Base-by-base conservation (phyloP, 2,113 vertebrate species). In the Hypocryptadius cinnamomeus region DNA sequence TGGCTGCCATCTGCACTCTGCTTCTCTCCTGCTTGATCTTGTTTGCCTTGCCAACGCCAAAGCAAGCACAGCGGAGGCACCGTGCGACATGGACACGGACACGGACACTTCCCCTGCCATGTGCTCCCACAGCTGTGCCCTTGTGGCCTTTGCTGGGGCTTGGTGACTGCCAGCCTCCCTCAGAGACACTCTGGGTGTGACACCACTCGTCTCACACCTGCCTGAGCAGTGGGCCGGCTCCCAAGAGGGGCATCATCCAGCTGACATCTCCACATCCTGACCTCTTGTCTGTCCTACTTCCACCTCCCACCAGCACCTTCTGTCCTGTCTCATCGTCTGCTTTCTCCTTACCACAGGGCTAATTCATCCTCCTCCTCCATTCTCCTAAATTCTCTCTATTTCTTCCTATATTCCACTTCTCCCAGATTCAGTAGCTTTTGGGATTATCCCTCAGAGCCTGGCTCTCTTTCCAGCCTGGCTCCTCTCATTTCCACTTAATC, bases 201-300 rank as follows among this genome's bases (percentile, higher is more conserved):
- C 0, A 0, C 28, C 0, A 0, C 28, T 42, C 0, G 1, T 42
- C 56, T 68, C 60, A 51, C 4, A 0, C 22, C 68, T 72, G 79
- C 45, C 50, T 1, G 2, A 51, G 50, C 40, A 28, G 27, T 0
- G 1, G 24, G 47, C 22, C 0, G 0, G 56, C 33, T 56, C 1
- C 0, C 8, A 5, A n/a, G 73, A 27, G 37, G 53, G 53, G 7
- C n/a, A 8, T 21, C 50, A 27, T 21, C 23, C 37, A 16, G 12
- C 33, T 9, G 1, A 12, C 13, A 18, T 2, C 65, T 85, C 48
- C 40, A 60, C 21, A 3, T 2, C 2, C 23, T 1, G 5, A 56
- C 21, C 61, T 56, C 45, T 39, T 77, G 27, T 12, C 56, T 2
- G 1, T 54, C 47, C 66, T 57, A 27, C 15, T 82, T 79, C 53